Base-by-base conservation (phyloP, 2,888 invertebrate genomes). In the Folsomia candida region DNA sequence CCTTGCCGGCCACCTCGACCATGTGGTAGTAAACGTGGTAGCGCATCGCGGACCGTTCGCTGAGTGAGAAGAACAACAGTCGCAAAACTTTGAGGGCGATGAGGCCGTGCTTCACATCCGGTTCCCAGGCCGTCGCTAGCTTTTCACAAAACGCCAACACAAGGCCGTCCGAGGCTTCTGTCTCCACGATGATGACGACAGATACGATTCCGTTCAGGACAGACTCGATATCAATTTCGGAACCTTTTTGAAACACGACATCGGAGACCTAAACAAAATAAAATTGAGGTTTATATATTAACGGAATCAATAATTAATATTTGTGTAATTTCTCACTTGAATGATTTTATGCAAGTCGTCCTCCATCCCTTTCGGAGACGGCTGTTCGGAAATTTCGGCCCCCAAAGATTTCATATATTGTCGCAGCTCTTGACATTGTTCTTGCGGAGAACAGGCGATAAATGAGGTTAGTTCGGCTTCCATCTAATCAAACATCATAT, bases 181-280 rank as follows among this genome's bases (percentile, higher is more conserved):
- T 72, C 25, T 79, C 79, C n/a, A 77, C 78, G 68, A 79, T 79
- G 57, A 79, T 79, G 61, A 78, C 79, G 78, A 98, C 92, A 4
- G 97, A 97, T 2, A 97, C 95, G 84, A 98, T 94, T 83, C 97
- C 95, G 85, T 97, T 97, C 14, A 98, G 87, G 67, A 96, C 91
- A 80, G 91, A 91, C 86, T 97, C 97, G 80, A 95, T 91, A 82
- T 97, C 96, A 14, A 14, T 37, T 83, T 94, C 94, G 2, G 74
- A 65, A 9, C 90, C 90, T 81, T 93, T 93, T 81, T 92, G 91
- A 85, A 96, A 95, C 83, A 94, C 93, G 60, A 91, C 89, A 84
- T 95, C 94, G 82, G 94, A 95, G 9, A 94, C 95, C 37, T 37
- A 14, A 9, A 14, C 4, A 4, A 37, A 37, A 37, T 14, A 37